A percentile compares a stretch with the other conserved stretches of the same genome.
These are phyloP conservation scores for Sebastes itinus DNA, from an alignment of 2,797 vertebrate genomes.

Conservation along the genomic window DNA sequence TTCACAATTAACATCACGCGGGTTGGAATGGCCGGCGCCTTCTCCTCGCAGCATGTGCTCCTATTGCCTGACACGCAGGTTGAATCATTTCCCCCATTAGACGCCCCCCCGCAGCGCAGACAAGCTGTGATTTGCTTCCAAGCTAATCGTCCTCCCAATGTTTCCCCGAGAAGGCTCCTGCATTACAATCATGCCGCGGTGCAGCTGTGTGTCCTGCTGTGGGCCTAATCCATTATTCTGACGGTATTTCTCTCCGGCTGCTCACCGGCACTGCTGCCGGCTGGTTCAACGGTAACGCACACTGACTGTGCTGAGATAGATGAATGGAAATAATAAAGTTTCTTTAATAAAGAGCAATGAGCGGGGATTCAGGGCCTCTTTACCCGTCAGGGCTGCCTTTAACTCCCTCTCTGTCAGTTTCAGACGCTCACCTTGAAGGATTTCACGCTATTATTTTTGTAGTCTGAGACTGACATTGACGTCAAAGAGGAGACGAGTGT, in stretches of 20 bases:
- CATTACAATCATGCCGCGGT: constrained; percentile 47
- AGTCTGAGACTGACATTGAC: constrained; percentile 1
- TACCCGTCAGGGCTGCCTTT: constrained; percentile 25
- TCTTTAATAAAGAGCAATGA: constrained; percentile 20
- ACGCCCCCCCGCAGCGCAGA: constrained; percentile 28
- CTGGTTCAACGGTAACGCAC: constrained; percentile 34
- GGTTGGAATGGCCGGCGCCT: background rate
- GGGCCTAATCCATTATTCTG: constrained; percentile 60
- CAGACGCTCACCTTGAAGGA: constrained; percentile 17
- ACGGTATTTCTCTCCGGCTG: constrained; percentile 36
- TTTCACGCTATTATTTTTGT: background rate
- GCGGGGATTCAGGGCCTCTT: constrained; percentile 25
- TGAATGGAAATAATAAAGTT: constrained; percentile 25
- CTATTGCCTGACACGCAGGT: constrained; percentile 17
- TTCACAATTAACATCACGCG: constrained; percentile 1
- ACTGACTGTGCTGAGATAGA: constrained; percentile 17
- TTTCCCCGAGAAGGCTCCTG: constrained; percentile 57
- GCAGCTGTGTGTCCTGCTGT: constrained; percentile 57
- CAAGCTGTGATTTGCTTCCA: constrained; percentile 64
- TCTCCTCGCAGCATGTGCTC: constrained; percentile 9
- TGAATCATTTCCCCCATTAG: constrained; percentile 57
- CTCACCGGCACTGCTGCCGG: constrained; percentile 18
- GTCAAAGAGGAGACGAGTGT: background rate
- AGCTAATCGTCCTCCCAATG: constrained; percentile 48
- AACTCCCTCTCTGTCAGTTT: constrained; percentile 7